Evolutionary conservation across 2,113 vertebrate genomes (phyloP), one percentile per base, ranked within the genome.

Genomic region (Camelus bactrianus): DNA sequence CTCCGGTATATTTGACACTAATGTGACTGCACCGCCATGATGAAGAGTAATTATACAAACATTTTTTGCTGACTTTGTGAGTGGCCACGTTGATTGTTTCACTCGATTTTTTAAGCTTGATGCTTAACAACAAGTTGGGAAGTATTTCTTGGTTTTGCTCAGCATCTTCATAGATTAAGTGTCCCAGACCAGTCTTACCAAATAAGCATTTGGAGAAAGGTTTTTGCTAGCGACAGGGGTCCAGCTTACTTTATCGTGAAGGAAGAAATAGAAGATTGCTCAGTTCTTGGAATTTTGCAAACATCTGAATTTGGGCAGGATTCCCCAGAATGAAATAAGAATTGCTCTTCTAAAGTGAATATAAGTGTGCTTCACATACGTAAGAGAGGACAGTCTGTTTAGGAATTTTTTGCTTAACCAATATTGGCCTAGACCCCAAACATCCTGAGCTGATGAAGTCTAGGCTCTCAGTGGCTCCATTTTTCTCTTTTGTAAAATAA

Each of bases 11-110:
- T 97, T 97, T 98, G 97, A 79, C 77, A 91, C 80, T 96, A 97
- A 96, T 96, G 96, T 93, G 89, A 96, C 88, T 54, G 50, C 93
- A 75, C 75, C 96, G 69, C 76, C 96, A 52, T 97, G 97, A 98
- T 98, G 90, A 98, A 98, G 97, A 98, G 98, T 95, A 97, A 98
- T 98, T 67, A 73, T 13, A 24, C 77, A 87, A 94, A 85, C 93
- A 26, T 72, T 94, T 96, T 97, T 97, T 94, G 82, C 93, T 94
- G 95, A 98, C 88, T 96, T 97, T 65, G 65, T 93, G 93, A 85
- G 90, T 89, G 96, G 92, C 70, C 46, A 75, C 48, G 42, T 89
- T 96, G 93, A 81, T 96, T 97, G 60, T 94, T 98, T 4, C 62
- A 28, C 12, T 92, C 91, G 95, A 69, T 93, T 98, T 93, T 95